These are phyloP conservation scores for Glyptemys insculpta DNA, from an alignment of 2,797 vertebrate genomes.

Conservation along the genomic window DNA sequence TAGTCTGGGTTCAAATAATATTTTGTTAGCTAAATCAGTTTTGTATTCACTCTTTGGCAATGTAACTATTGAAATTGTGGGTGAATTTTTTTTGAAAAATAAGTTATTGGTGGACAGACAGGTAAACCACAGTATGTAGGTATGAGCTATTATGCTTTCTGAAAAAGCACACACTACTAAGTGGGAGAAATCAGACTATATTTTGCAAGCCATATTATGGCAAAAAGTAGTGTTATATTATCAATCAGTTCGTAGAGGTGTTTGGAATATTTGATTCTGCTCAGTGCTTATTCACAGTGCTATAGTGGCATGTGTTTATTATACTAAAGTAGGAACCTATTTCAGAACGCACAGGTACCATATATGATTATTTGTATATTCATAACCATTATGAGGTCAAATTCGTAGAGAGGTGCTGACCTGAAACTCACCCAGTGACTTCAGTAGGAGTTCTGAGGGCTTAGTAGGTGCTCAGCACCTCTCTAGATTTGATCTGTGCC, in stretches of 20 bases:
- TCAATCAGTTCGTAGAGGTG: neutral
- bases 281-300: neutral
- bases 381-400: neutral
- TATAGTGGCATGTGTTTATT: neutral
- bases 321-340: neutral
- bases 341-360: fast-evolving
- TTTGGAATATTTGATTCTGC: neutral
- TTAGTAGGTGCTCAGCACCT: too few species aligned
- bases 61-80: neutral
- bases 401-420: neutral
- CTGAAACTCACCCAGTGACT: fast-evolving
- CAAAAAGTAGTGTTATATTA: neutral
- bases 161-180: neutral
- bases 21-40: neutral
- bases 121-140: neutral
- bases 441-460: neutral
- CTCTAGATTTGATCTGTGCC: too few species aligned
- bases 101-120: neutral
- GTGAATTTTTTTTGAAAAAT: neutral
- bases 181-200: neutral
- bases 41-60: neutral
- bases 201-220: neutral
- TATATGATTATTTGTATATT: neutral
- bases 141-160: neutral
- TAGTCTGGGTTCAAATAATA: neutral